These are phyloP conservation scores for Circaetus cinerascens DNA, from an alignment of 2,113 vertebrate genomes.

Conservation along the genomic window DNA sequence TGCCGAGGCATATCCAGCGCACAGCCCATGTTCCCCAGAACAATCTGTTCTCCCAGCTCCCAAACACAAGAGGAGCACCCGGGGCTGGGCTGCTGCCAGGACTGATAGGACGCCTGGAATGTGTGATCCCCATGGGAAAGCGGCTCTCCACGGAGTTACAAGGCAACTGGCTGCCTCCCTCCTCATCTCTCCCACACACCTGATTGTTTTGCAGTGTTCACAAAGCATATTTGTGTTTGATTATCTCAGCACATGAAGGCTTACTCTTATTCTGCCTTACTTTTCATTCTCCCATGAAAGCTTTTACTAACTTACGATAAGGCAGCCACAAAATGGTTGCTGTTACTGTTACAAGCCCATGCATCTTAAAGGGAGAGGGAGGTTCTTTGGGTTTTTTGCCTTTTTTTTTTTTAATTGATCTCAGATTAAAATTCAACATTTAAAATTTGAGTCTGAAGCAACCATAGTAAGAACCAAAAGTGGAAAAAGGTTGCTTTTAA, in stretches of 20 bases:
- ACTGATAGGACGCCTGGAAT: not conserved
- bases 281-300: not conserved
- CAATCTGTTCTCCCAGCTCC: slow-evolving; percentile 38
- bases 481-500: not conserved
- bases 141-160: not conserved
- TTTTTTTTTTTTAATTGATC: not conserved
- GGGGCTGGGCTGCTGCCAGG: slow-evolving; percentile 23
- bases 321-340: not conserved
- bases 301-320: not conserved
- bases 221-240: not conserved
- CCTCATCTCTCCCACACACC: not conserved
- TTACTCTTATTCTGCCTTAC: not conserved
- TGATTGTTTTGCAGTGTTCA: not conserved
- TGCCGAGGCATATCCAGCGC: not conserved
- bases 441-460: not conserved
- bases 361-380: not conserved
- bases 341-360: not conserved
- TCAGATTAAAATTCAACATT: not conserved
- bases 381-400: accelerated
- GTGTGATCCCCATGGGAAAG: not conserved
- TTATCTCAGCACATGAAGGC: not conserved
- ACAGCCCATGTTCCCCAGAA: not conserved
- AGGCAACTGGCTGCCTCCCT: not conserved
- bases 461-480: not conserved
- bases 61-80: not conserved